phyloP scores from a whole-genome alignment of 2,888 invertebrate genomes.

The Mystacides longicornis region DNA sequence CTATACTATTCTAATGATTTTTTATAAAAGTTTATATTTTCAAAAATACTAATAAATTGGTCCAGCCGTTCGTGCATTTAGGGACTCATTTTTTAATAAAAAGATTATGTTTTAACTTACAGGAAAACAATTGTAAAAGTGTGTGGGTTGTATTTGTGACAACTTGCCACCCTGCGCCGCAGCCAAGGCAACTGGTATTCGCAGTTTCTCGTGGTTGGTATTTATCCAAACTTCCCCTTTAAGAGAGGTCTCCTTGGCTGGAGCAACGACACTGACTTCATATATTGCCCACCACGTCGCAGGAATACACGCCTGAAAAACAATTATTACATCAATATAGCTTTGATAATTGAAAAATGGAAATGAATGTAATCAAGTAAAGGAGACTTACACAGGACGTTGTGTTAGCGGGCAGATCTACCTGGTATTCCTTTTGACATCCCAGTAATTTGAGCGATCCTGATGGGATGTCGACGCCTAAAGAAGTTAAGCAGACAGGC shows the following conservation, averaged over 20 bases:
- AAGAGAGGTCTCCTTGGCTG: slow-evolving; percentile 28
- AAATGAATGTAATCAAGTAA: not conserved
- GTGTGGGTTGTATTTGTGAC: slow-evolving; percentile 19
- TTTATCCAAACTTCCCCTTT: slow-evolving; percentile 26
- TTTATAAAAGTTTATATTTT: too few relatives aligned
- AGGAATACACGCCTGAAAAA: slow-evolving; percentile 22
- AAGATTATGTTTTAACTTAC: slow-evolving; percentile 24
- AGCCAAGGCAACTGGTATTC: slow-evolving; percentile 21
- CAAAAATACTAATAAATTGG: too few relatives aligned
- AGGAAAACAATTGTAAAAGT: slow-evolving; percentile 31
- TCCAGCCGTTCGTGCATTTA: too few relatives aligned
- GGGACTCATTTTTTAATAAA: too few relatives aligned
- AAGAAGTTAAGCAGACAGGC: slow-evolving; percentile 53
- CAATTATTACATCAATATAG: not conserved
- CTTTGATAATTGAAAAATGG: not conserved
- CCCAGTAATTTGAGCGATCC: slow-evolving; percentile 54
- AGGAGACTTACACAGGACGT: slow-evolving; percentile 26
- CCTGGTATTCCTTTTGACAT: slow-evolving; percentile 38
- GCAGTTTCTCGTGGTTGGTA: slow-evolving; percentile 26
- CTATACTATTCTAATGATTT: too few relatives aligned
- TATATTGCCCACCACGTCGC: slow-evolving; percentile 21
- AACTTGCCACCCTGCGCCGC: slow-evolving; percentile 23
- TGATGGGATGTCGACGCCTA: slow-evolving; percentile 53
- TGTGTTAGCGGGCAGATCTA: slow-evolving; percentile 26
- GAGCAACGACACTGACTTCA: slow-evolving; percentile 24